Evolutionary conservation across 2,888 invertebrate species (phyloP).

Genomic region (Archips crataeganus): DNA sequence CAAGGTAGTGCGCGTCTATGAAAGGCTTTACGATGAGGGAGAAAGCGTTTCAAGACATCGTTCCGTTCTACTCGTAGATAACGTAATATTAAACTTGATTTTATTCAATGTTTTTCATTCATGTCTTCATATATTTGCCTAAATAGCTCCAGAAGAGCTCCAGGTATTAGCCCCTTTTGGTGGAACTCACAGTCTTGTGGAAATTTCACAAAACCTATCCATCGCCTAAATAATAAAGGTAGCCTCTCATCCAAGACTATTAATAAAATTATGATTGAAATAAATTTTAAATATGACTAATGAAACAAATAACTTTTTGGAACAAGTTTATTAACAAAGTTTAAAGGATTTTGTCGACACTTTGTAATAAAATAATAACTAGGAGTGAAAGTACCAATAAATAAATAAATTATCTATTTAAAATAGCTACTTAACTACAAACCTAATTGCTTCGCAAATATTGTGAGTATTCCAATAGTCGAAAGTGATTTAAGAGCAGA

Average conservation of each 20-base stretch:
- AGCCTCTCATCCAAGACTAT: too few relatives aligned
- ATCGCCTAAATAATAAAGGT: too few relatives aligned
- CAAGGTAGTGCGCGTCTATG: too few relatives aligned
- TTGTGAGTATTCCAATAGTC: not conserved
- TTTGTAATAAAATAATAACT: slow-evolving; percentile 17
- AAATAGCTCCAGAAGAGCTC: too few relatives aligned
- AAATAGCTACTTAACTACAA: slow-evolving; percentile 29
- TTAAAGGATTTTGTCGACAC: slow-evolving; percentile 18
- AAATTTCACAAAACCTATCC: too few relatives aligned
- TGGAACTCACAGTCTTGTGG: too few relatives aligned
- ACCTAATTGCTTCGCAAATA: slow-evolving; percentile 8
- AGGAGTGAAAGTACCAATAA: slow-evolving; percentile 29
- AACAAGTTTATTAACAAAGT: slow-evolving; percentile 36
- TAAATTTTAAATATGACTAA: not conserved
- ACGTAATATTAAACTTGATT: too few relatives aligned
- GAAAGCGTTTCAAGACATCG: not conserved
- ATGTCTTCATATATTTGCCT: not conserved
- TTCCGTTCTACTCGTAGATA: not conserved
- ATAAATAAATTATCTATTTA: slow-evolving; percentile 27
- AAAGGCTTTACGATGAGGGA: too few relatives aligned
- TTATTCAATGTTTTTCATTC: not conserved
- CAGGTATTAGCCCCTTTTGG: too few relatives aligned
- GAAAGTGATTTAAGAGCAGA: not conserved
- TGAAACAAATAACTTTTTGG: slow-evolving; percentile 13
- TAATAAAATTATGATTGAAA: too few relatives aligned